Evolutionary conservation across 2,797 vertebrate genomes (phyloP).

Genomic region (Knipowitschia caucasica): DNA sequence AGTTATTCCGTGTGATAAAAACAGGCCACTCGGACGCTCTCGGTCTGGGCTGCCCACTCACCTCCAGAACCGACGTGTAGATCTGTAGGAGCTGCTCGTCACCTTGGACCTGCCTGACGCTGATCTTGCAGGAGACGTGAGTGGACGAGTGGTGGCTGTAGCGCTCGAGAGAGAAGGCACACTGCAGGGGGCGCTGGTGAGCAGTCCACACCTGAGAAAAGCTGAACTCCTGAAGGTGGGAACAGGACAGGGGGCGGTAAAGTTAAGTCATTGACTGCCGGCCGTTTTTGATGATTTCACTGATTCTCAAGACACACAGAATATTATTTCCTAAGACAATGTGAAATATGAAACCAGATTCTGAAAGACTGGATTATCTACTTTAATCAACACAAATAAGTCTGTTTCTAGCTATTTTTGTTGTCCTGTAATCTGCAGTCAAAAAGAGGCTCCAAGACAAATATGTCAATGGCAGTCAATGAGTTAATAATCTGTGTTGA

Average conservation of each 20-base stretch:
- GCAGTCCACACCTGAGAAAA: slow-evolving; percentile 91
- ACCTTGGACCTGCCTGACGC: slow-evolving; percentile 88
- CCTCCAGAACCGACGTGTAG: slow-evolving; percentile 66
- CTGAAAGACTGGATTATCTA: no score
- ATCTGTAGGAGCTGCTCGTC: slow-evolving; percentile 89
- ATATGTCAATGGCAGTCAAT: no score
- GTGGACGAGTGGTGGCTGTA: slow-evolving; percentile 82
- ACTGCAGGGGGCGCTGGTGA: slow-evolving; percentile 86
- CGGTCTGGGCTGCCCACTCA: slow-evolving; percentile 26
- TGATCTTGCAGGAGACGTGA: slow-evolving; percentile 90
- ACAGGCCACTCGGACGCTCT: slow-evolving; percentile 34
- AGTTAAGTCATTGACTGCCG: slow-evolving; percentile 32
- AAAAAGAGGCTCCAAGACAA: no score
- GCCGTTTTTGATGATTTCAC: no score
- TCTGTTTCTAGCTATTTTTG: no score
- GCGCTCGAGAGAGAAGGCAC: slow-evolving; percentile 91
- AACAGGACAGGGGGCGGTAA: slow-evolving; percentile 12
- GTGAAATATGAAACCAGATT: no score
- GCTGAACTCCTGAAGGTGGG: slow-evolving; percentile 82
- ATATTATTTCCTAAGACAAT: no score
- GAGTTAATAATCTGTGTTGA: no score
- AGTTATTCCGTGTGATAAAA: slow-evolving; percentile 49
- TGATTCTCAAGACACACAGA: no score
- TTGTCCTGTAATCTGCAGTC: no score
- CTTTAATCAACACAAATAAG: no score